Conservation (phyloP, 2,888 invertebrate genomes). For the Linnaemya vulpina region DNA sequence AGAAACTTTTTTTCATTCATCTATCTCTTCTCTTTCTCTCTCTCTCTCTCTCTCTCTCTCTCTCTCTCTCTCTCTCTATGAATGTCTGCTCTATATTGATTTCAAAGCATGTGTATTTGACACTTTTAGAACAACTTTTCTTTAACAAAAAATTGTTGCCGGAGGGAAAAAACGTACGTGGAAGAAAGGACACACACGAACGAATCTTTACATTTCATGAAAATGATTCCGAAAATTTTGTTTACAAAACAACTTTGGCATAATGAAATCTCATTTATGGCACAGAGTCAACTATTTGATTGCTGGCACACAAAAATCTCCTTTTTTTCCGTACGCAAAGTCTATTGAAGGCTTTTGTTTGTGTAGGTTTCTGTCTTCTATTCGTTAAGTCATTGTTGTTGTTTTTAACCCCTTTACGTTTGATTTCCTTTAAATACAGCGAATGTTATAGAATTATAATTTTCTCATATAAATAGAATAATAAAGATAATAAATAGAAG, state of each 20-base stretch:
- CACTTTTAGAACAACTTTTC: conserved; percentile 25
- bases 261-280: conserved; percentile 37
- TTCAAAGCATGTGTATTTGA: conserved; percentile 19
- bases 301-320: conserved; percentile 38
- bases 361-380: not conserved
- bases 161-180: not conserved
- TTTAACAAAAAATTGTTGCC: not conserved
- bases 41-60: too few relatives aligned
- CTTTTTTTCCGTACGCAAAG: not conserved
- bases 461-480: conserved; percentile 37
- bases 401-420: conserved; percentile 24
- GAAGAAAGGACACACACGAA: not conserved
- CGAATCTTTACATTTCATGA: conserved; percentile 15
- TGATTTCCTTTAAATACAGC: conserved; percentile 26
- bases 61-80: not conserved
- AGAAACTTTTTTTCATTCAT: not conserved
- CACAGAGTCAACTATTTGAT: conserved; percentile 34
- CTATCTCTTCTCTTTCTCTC: not conserved
- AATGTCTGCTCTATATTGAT: conserved; percentile 45
- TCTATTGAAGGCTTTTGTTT: conserved; percentile 1
- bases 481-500: conserved; percentile 7
- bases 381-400: conserved; percentile 4
- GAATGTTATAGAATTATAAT: conserved; percentile 46
- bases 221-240: conserved; percentile 30
- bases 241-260: conserved; percentile 37